A percentile compares a stretch with the other conserved stretches of the same genome.
phyloP scores from a whole-genome alignment of 2,113 vertebrate genomes.

The Aldabrachelys gigantea region DNA sequence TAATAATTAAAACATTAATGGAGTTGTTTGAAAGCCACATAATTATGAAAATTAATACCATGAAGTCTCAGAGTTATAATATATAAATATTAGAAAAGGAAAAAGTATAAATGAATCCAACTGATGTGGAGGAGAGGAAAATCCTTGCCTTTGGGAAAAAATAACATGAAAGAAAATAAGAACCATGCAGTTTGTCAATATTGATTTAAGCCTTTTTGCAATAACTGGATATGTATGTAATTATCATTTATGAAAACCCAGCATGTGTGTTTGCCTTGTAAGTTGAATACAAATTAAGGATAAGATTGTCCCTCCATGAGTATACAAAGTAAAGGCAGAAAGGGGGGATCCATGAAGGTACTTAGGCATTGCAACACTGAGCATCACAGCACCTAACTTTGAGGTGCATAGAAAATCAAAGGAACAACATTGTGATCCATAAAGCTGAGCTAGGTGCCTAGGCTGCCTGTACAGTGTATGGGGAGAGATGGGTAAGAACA shows the following conservation, averaged over 20 bases:
- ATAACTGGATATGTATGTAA: neutral
- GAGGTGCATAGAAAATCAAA: neutral
- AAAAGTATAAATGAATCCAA: neutral
- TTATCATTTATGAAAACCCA: neutral
- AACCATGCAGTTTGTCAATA: neutral
- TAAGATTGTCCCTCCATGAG: neutral
- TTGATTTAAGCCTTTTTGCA: neutral
- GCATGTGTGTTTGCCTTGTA: neutral
- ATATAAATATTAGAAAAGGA: neutral
- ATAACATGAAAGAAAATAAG: slow-evolving; percentile 1
- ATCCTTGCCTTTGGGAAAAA: neutral
- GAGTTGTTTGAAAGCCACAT: slow-evolving; percentile 34
- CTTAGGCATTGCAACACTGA: neutral
- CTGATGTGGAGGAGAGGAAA: neutral
- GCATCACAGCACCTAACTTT: neutral
- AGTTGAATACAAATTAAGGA: neutral
- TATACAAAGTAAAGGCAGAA: accelerated
- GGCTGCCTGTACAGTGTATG: neutral
- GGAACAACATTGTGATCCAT: neutral
- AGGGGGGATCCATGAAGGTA: neutral
- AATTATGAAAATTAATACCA: slow-evolving; percentile 60
- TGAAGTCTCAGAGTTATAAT: neutral
- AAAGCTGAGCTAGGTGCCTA: neutral
- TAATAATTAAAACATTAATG: slow-evolving; percentile 54
- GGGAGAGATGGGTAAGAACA: neutral